Evolutionary conservation across 2,797 vertebrate species (phyloP).

Genomic region (Iguana delicatissima): DNA sequence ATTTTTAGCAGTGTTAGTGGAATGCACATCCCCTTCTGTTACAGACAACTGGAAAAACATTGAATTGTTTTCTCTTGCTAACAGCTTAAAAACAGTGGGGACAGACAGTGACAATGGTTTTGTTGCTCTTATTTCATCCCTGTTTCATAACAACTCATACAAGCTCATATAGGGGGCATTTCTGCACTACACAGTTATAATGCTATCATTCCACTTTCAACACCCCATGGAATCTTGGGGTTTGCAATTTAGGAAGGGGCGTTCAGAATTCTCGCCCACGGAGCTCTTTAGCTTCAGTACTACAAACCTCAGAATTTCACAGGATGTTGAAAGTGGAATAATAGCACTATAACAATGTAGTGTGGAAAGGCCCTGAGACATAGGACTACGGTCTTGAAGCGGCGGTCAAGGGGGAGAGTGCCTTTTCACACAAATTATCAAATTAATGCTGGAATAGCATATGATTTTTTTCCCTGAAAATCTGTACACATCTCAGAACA

Average conservation of each 20-base stretch:
- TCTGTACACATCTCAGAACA: background rate
- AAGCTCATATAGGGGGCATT: background rate
- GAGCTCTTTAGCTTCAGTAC: no score
- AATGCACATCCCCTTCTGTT: no score
- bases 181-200: no score
- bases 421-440: background rate
- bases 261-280: no score
- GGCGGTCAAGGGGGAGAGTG: background rate
- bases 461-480: background rate
- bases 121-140: background rate
- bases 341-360: no score
- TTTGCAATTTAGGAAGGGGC: no score
- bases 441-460: background rate
- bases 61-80: background rate
- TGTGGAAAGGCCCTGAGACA: background rate
- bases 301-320: no score
- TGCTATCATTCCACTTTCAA: no score
- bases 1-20: no score
- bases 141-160: background rate
- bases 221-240: no score
- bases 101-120: background rate
- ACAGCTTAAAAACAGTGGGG: background rate
- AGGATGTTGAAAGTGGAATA: no score
- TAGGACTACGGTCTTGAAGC: background rate
- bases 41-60: background rate